Base-by-base conservation (phyloP, 37 sponge, comb jelly and placozoan species). In the Spongilla lacustris region DNA sequence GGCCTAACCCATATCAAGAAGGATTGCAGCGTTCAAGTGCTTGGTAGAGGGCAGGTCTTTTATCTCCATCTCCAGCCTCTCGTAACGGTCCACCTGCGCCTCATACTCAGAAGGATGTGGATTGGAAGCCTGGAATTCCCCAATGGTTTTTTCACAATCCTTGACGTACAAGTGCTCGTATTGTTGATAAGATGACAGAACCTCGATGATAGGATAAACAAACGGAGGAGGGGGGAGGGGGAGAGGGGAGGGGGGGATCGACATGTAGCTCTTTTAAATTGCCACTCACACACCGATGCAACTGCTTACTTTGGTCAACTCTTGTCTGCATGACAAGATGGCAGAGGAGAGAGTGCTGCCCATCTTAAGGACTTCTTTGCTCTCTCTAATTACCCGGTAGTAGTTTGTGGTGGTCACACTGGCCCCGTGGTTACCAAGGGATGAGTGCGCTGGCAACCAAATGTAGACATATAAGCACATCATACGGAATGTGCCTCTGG, bases 101-200 rank as follows among this genome's bases (percentile, higher is more conserved):
- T 95, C 94, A 77, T 91, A 93, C 31, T 97, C 98, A 32, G 92
- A 93, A 73, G 95, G 81, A 72, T 90, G 88, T 9, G 93, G 94
- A 30, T 50, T 48, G 36, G 32, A 26, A 0, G 76, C 70, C 74
- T 91, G 89, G 90, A 96, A 96, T 68, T 87, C 87, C 29, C 78
- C 48, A 8, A 95, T 91, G 66, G 83, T 79, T 22, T 26, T 36
- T 17, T 88, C 86, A 13, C 88, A 68, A 35, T 94, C 89, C 27
- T 31, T 23, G 26, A 37, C 73, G 73, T 91, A 94, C n/a, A 94
- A 79, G 41, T 88, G 77, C 58, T 89, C 83, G 83, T 91, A 94
- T 32, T 26, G 9, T 35, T 87, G 75, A 46, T 88, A 95, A 58
- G 75, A 73, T 11, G 85, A 81, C 58, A 95, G 77, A 0, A 73